Conservation (phyloP, 2,113 vertebrate genomes). For the Hiodon tergisus region DNA sequence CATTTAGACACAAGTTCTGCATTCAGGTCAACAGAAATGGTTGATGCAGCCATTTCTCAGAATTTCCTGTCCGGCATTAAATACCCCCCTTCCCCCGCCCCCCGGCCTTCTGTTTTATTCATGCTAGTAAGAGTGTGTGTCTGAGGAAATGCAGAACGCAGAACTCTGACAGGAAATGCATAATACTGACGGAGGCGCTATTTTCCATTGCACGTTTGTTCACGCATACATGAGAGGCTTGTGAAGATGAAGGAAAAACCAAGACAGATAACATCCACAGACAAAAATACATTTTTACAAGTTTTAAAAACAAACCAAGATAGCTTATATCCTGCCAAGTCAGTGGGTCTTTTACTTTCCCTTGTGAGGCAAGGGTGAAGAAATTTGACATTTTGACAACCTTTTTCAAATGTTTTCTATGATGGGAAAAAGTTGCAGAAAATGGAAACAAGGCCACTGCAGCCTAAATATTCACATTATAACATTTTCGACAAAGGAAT, state of each 20-base stretch:
- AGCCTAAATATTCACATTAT: not conserved
- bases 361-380: not conserved
- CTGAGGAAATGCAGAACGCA: not conserved
- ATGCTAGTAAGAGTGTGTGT: too few species aligned
- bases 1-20: not conserved
- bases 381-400: not conserved
- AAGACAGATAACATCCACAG: not conserved
- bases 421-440: not conserved
- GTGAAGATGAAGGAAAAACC: not conserved
- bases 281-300: not conserved
- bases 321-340: too few species aligned
- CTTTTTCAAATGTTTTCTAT: not conserved
- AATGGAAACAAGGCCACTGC: too few species aligned
- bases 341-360: not conserved
- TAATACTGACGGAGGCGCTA: not conserved
- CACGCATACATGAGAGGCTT: not conserved
- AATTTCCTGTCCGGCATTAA: not conserved
- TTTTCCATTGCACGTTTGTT: not conserved
- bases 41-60: too few species aligned
- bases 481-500: too few species aligned
- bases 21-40: not conserved
- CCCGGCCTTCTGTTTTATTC: too few species aligned
- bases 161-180: not conserved
- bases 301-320: too few species aligned
- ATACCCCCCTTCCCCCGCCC: not conserved